These are phyloP conservation scores for Tamias sibiricus DNA, from an alignment of 2,113 vertebrate genomes.

Conservation along the genomic window DNA sequence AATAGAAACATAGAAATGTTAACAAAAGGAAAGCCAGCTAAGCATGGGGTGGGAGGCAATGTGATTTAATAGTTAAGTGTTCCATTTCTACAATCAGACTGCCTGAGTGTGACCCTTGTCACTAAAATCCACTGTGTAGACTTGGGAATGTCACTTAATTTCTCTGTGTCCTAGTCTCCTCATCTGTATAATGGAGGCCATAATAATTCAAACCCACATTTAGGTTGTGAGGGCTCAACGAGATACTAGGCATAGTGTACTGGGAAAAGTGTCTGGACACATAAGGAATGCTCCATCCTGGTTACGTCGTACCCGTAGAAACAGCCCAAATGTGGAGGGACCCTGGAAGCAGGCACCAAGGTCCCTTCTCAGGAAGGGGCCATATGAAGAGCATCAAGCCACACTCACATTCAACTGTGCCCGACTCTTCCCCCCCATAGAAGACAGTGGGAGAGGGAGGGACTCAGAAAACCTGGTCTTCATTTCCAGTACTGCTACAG, in stretches of 20 bases:
- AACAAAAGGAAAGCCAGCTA: neutral
- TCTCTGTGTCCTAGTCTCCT: neutral
- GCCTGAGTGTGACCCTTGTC: neutral
- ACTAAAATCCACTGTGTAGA: neutral
- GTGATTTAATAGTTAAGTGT: neutral
- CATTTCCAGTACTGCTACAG: neutral
- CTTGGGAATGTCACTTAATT: neutral
- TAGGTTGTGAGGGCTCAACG: neutral
- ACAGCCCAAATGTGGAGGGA: neutral
- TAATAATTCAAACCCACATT: neutral
- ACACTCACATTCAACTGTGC: accelerated
- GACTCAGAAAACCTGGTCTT: neutral
- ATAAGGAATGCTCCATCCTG: neutral
- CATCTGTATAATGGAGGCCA: neutral
- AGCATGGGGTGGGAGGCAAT: accelerated
- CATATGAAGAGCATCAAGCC: neutral
- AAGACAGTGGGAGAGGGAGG: neutral
- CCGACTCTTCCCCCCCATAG: accelerated
- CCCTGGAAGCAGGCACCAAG: neutral
- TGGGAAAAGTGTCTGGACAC: neutral
- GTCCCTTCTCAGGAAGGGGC: neutral
- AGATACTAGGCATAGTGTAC: neutral
- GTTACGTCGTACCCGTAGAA: neutral
- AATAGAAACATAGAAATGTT: neutral
- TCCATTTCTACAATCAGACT: neutral